Base-by-base conservation (phyloP, 2,797 vertebrate genomes). In the Staurois parvus region DNA sequence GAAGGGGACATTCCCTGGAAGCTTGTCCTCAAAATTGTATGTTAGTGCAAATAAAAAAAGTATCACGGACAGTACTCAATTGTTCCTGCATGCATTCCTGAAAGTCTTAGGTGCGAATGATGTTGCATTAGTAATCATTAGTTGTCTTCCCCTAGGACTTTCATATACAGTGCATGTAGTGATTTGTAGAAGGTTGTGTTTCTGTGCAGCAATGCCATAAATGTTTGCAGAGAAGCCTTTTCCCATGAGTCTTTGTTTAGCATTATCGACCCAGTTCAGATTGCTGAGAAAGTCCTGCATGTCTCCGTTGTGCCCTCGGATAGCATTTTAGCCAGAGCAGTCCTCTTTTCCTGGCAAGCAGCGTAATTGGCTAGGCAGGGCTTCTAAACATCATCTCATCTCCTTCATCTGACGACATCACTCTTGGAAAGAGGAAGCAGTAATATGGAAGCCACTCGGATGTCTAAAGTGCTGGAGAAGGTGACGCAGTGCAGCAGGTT, bases 391-490 rank as follows among this genome's bases (percentile, higher is more conserved):
- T 87, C 75, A 88, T 88, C 79, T 83, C 21, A 2, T 88, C 84
- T 80, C 26, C 28, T 15, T 79, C 78, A 0, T 84, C 12, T 0
- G 64, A 85, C 86, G 17, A 85, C 59, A 74, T 75, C 24, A 79
- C 45, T 87, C 64, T 45, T 64, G 69, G 81, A 89, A 84, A 89
- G 84, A 89, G 67, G 42, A 62, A 66, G 64, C 72, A 17, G 64
- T 19, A 88, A 88, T 83, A 93, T 94, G 93, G 94, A 96, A 89
- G 92, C 13, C 89, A 88, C 89, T 74, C 79, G 84, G 79, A 91
- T 84, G 88, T 85, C 62, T 4, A 90, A 91, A 89, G 92, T 81
- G 72, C 88, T 75, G 76, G 87, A 93, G 90, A 88, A 90, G 86
- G 75, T 90, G 87, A 90, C 91, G 81, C 89, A 88, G 1, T 79